phyloP scores from a whole-genome alignment of 1,140 invertebrate genomes.

The Heliothis virescens region DNA sequence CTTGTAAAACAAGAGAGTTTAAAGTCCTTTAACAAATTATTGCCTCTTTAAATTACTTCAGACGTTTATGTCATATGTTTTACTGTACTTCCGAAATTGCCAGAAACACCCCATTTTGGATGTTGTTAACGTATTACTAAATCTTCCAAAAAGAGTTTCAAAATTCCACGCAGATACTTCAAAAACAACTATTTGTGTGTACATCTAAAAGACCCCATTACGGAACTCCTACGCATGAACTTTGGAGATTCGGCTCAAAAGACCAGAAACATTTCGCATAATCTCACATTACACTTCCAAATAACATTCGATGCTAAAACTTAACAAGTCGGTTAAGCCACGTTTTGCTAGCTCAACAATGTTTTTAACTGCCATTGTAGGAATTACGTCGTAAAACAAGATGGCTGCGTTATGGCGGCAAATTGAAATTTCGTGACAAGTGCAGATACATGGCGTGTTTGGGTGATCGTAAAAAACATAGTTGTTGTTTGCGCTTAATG shows the following conservation, averaged over 20 bases:
- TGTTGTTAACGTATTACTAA: too few relatives aligned
- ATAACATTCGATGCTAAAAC: constrained; percentile 15
- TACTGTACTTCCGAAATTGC: too few relatives aligned
- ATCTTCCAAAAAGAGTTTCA: too few relatives aligned
- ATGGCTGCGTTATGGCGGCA: constrained; percentile 44
- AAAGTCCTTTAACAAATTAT: too few relatives aligned
- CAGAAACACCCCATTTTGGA: too few relatives aligned
- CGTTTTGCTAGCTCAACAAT: constrained; percentile 45
- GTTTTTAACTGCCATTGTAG: constrained; percentile 49
- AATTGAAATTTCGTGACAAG: constrained; percentile 52
- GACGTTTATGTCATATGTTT: too few relatives aligned
- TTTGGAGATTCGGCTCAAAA: neutral
- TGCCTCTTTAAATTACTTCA: too few relatives aligned
- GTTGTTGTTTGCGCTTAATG: constrained; percentile 14
- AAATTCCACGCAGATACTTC: too few relatives aligned
- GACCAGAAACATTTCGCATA: neutral
- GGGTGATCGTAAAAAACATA: constrained; percentile 36
- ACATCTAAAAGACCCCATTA: too few relatives aligned
- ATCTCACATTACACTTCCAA: neutral
- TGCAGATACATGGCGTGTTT: constrained; percentile 40
- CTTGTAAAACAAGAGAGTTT: too few relatives aligned
- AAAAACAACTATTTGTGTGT: too few relatives aligned
- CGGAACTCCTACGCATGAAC: neutral
- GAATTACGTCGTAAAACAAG: constrained; percentile 41
- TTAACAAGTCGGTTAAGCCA: constrained; percentile 46